Conservation (phyloP, 2,888 invertebrate genomes). For the Oithona nana region DNA sequence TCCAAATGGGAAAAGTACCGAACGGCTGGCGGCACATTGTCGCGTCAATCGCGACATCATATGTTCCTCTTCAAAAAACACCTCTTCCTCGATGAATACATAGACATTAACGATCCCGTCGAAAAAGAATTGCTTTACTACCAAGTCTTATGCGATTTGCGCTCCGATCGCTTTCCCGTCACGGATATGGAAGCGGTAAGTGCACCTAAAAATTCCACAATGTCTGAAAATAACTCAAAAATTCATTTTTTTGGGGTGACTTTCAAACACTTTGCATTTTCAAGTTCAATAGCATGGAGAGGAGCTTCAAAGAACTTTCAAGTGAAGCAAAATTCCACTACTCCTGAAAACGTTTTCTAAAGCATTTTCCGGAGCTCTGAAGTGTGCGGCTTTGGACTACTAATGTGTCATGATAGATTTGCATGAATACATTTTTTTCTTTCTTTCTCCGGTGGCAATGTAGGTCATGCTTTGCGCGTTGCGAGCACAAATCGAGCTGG, state of each 20-base stretch:
- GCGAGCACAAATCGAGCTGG: slow-evolving; percentile 75
- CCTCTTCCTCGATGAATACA: slow-evolving; percentile 55
- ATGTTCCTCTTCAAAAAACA: slow-evolving; percentile 59
- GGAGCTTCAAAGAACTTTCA: too few species aligned
- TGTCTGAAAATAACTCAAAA: too few species aligned
- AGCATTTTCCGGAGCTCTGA: neutral
- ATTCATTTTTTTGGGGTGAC: neutral
- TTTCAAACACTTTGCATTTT: slow-evolving; percentile 6
- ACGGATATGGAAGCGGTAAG: slow-evolving; percentile 82
- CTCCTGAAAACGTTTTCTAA: too few species aligned
- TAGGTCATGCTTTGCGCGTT: slow-evolving; percentile 82
- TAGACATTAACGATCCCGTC: slow-evolving; percentile 60
- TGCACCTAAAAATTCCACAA: slow-evolving; percentile 24
- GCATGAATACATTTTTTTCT: neutral
- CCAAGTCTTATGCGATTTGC: slow-evolving; percentile 71
- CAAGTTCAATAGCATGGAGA: neutral
- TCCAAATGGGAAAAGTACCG: slow-evolving; percentile 62
- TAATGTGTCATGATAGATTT: neutral
- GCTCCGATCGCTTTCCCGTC: slow-evolving; percentile 76
- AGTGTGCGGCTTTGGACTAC: neutral
- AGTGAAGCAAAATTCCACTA: too few species aligned
- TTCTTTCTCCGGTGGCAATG: slow-evolving; percentile 20
- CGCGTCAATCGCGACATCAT: slow-evolving; percentile 34
- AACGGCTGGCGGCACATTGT: slow-evolving; percentile 25
- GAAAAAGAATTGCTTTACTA: slow-evolving; percentile 85